Conservation (phyloP, 2,888 invertebrate genomes). For the Nysson spinosus region DNA sequence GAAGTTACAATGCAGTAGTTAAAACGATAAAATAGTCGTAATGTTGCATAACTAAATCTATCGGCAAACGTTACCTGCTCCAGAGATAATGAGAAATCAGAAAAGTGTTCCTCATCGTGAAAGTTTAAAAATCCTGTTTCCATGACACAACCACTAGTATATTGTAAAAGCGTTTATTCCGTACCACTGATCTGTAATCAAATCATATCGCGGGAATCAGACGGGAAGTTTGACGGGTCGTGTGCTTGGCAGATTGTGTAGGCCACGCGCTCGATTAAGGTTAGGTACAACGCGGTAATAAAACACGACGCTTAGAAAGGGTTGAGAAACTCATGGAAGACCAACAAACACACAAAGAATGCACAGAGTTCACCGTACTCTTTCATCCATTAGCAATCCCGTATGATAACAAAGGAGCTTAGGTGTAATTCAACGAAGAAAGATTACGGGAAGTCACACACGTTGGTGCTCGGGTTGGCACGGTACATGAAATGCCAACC, state of each 20-base stretch:
- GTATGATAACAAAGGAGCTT: not conserved
- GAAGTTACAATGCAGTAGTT: too few species aligned
- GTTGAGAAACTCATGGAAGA: not conserved
- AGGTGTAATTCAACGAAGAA: not conserved
- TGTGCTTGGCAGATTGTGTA: not conserved
- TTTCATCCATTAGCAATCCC: not conserved
- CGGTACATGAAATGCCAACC: not conserved
- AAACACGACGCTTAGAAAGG: not conserved
- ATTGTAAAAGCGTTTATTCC: slow-evolving; percentile 1
- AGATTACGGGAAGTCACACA: slow-evolving; percentile 1
- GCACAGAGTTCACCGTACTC: not conserved
- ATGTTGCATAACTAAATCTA: too few species aligned
- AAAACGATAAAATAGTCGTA: too few species aligned
- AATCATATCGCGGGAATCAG: not conserved
- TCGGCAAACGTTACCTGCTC: slow-evolving; percentile 66
- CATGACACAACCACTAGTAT: slow-evolving; percentile 67
- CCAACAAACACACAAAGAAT: not conserved
- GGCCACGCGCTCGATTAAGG: slow-evolving; percentile 52
- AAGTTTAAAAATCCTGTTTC: slow-evolving; percentile 79
- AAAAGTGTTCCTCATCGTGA: slow-evolving; percentile 79
- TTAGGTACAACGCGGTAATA: slow-evolving; percentile 37
- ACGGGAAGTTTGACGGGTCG: not conserved
- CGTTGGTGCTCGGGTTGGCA: too few species aligned
- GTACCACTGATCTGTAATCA: slow-evolving; percentile 17
- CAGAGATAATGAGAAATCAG: slow-evolving; percentile 70